These are phyloP conservation scores for Glyptemys insculpta DNA, from an alignment of 2,797 vertebrate species.

Conservation along the genomic window DNA sequence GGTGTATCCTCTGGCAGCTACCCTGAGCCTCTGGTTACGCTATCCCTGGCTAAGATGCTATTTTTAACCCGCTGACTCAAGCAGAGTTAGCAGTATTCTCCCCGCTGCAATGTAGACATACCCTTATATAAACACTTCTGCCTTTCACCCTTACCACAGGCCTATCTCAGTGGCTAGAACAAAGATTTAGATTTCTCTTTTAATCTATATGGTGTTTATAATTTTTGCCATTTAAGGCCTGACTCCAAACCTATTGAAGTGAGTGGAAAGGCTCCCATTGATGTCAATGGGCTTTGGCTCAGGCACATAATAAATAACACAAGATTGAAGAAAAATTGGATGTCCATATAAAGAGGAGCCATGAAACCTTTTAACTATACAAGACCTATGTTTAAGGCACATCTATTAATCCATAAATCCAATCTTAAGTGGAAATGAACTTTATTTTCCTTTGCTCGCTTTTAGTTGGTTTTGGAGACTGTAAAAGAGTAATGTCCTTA, in stretches of 20 bases:
- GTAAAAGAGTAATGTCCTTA: neutral
- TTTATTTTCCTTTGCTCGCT: neutral
- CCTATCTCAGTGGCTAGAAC: neutral
- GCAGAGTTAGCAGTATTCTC: neutral
- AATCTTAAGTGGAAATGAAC: neutral
- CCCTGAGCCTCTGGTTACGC: neutral
- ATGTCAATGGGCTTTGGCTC: neutral
- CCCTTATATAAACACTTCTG: neutral
- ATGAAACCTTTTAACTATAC: neutral
- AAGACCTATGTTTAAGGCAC: neutral
- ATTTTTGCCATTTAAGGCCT: neutral
- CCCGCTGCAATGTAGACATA: neutral
- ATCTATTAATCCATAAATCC: neutral
- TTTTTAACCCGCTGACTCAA: neutral
- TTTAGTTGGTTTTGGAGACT: neutral
- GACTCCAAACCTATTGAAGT: neutral
- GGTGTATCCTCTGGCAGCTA: neutral
- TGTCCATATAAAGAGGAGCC: neutral
- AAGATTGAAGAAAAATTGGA: neutral
- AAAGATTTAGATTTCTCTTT: neutral
- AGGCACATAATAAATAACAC: neutral
- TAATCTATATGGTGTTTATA: neutral
- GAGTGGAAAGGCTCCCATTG: neutral
- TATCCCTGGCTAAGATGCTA: neutral
- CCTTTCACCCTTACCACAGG: neutral